Evolutionary conservation across 2,113 vertebrate genomes (phyloP), one percentile per base, ranked within the genome.

Genomic region (Phoenicopterus ruber): DNA sequence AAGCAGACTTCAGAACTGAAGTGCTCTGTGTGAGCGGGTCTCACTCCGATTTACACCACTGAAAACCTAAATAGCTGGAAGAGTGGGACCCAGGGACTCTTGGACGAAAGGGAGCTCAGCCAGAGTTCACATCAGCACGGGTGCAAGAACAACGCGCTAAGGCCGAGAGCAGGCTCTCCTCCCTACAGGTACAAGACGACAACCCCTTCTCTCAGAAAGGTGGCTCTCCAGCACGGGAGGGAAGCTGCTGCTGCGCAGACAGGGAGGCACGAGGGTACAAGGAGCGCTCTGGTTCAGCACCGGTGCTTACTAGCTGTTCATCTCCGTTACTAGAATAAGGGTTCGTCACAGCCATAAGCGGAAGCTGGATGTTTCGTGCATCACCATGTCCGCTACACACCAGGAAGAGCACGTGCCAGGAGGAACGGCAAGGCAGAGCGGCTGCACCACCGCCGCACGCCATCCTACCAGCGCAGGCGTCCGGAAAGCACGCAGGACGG

Each of bases 101-200:
- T 4, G 42, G 1, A 1, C 0, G 13, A 14, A 14, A 55, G 26
- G 73, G 32, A 42, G 34, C 50, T 32, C 71, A 19, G 55, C 2
- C 22, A 5, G 54, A 38, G 49, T 3, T 34, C 55, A 16, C 66
- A 9, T 0, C 24, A 36, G 14, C n/a, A 11, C 7, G 19, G 50
- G 38, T 5, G 10, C 46, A 20, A 21, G 52, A 28, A 18, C 13
- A 26, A 14, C 2, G 4, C 7, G 42, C 17, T 5, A 2, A 25
- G 50, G 67, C 40, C 1, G 2, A 20, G 58, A 20, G 25, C 11
- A 7, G 67, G 21, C n/a, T 57, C 25, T 42, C 18, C 40, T n/a
- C n/a, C 19, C 46, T 2, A 0, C 5, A 12, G 36, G 10, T 3
- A 10, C 38, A 21, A 29, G 20, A 24, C 3, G 4, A 2, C 28